phyloP scores from a whole-genome alignment of 2,888 invertebrate genomes.

The Drosophila ustulata region DNA sequence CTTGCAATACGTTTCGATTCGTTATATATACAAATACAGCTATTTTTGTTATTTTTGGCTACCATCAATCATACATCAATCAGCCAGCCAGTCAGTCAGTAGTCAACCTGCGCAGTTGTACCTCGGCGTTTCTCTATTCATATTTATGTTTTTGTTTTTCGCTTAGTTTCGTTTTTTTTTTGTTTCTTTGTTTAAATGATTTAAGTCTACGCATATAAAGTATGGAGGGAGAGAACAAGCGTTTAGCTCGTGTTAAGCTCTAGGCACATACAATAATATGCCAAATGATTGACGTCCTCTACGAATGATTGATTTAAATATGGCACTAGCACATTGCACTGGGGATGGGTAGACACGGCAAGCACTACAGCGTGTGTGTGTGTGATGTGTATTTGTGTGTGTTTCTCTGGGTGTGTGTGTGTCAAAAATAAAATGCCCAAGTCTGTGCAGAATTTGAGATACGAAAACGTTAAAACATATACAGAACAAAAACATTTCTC shows the following conservation, averaged over 20 bases:
- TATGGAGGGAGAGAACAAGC: conserved; percentile 63
- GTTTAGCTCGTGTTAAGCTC: conserved; percentile 70
- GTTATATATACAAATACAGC: conserved; percentile 19
- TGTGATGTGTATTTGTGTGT: conserved; percentile 17
- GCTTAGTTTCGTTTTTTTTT: background rate
- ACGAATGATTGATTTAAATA: conserved; percentile 45
- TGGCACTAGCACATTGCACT: conserved; percentile 61
- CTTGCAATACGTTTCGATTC: conserved; percentile 9
- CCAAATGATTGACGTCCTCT: conserved; percentile 49
- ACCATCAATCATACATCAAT: conserved; percentile 34
- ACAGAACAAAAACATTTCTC: conserved; percentile 2
- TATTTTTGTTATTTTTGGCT: conserved; percentile 17
- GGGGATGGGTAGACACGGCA: conserved; percentile 14
- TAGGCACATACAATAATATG: conserved; percentile 52
- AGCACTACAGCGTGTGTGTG: conserved; percentile 21
- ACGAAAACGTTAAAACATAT: conserved; percentile 20
- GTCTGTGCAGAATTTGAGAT: conserved; percentile 27
- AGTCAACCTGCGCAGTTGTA: conserved; percentile 31
- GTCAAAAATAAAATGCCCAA: conserved; percentile 31
- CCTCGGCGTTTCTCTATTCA: conserved; percentile 11
- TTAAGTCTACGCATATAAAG: conserved; percentile 55
- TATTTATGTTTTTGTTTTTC: background rate
- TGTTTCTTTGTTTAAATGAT: conserved; percentile 15
- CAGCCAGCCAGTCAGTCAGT: conserved; percentile 37
- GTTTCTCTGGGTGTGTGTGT: conserved; percentile 4